Percentiles rank a stretch among this genome's conserved stretches.
Conservation (phyloP, 2,113 vertebrate genomes). For the Bambusicola thoracicus region DNA sequence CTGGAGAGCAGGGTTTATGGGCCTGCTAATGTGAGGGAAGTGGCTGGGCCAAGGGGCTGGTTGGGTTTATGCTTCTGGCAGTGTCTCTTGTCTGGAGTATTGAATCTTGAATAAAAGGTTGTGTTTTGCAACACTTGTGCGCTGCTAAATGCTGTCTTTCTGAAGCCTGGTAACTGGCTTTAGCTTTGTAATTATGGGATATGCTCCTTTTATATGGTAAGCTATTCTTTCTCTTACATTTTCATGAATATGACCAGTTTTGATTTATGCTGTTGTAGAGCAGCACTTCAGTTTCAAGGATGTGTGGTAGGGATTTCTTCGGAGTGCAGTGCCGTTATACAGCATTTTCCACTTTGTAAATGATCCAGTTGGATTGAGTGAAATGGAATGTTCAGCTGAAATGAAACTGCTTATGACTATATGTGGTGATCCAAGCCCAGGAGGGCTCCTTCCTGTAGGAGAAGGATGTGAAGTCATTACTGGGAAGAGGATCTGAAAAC, state of each 20-base stretch:
- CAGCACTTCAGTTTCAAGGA: neutral
- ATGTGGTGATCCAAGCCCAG: neutral
- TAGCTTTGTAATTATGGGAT: neutral
- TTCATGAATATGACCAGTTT: neutral
- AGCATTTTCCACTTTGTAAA: neutral
- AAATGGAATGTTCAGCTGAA: neutral
- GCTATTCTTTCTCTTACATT: neutral
- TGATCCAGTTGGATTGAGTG: neutral
- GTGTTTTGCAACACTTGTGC: neutral
- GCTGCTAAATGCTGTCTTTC: neutral
- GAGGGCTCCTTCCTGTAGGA: neutral
- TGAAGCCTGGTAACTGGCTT: neutral
- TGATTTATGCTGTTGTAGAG: neutral
- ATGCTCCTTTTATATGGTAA: neutral
- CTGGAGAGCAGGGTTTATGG: constrained; percentile 38
- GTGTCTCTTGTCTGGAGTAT: neutral
- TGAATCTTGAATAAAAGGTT: constrained; percentile 8
- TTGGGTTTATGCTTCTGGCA: constrained; percentile 40
- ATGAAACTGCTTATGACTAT: neutral
- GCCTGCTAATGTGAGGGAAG: constrained; percentile 11
- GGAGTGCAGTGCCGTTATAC: neutral
- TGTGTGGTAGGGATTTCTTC: neutral
- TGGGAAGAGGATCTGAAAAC: neutral
- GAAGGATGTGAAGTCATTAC: neutral
- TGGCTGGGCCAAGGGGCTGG: neutral